Evolutionary conservation across 2,888 invertebrate species (phyloP), one percentile per base, ranked within the genome.

Genomic region (Andrena flavipes): DNA sequence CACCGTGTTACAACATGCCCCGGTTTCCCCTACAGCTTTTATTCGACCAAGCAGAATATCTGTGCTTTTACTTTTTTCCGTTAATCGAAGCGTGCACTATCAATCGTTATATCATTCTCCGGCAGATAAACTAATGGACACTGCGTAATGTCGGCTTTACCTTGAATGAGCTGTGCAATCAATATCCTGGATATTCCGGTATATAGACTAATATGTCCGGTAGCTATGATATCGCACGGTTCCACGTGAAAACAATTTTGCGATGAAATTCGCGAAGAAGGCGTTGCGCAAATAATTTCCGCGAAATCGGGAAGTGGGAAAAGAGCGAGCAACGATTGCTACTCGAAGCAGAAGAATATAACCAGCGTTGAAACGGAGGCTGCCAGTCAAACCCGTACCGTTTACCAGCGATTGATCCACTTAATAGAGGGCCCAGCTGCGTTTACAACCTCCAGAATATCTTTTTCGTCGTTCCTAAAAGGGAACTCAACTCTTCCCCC

Each of bases 321-420:
- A 51, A 70, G 56, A 30, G 10, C 26, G 68, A 59, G 26, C 59
- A 65, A 48, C 29, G 67, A 30, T 42, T 85, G 65, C 33, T 67
- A 76, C 54, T 70, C 67, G 64, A 60, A 51, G 76, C 65, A 70
- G 86, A 85, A 84, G 80, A 87, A 80, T 85, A 87, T 85, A 85
- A 87, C 67, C 82, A 72, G 16, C 60, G 60, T 10, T 16, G 48
- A 16, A 30, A 4, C 42, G 13, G 23, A 64, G 10, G 23, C 48
- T 13, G 13, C 29, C 59, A 20, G 4, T 42, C 20, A 20, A 42
- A 72, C 33, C 6, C 63, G 7, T n/a, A 13, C 49, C 20, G 20
- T 73, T 87, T 65, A 8, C 68, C 16, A 30, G 4, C 71, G 85
- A 84, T 82, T 75, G 76, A 79, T 85, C 87, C 76, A 63, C 77